Evolutionary conservation across 2,888 invertebrate species (phyloP).

Genomic region (Epinotia brunnichana): DNA sequence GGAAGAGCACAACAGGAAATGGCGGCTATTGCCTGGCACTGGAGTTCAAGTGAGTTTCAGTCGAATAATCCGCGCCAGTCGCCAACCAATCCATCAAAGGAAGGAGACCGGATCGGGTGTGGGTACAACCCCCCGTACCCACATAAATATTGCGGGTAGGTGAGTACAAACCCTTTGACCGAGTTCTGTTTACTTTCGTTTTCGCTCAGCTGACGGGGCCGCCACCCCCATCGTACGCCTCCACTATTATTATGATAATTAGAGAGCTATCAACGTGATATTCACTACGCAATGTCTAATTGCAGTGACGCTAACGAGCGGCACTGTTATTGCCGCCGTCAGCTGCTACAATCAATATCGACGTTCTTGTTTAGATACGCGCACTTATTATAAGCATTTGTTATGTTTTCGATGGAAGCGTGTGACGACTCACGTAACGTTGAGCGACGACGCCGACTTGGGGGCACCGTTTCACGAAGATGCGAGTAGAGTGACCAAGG

Average conservation of each 20-base stretch:
- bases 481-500: constrained; percentile 1
- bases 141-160: constrained; percentile 84
- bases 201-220: constrained; percentile 84
- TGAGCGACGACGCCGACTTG: background rate
- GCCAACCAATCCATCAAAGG: constrained; percentile 84
- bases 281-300: constrained; percentile 61
- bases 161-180: constrained; percentile 85
- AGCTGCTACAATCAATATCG: constrained; percentile 35
- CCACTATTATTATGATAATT: constrained; percentile 83
- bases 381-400: constrained; percentile 10
- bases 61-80: constrained; percentile 80
- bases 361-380: constrained; percentile 27
- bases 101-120: constrained; percentile 78
- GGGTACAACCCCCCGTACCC: constrained; percentile 74
- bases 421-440: background rate
- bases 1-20: constrained; percentile 71
- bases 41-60: constrained; percentile 76
- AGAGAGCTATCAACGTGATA: constrained; percentile 74
- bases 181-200: constrained; percentile 85
- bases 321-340: constrained; percentile 37
- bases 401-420: constrained; percentile 22
- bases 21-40: constrained; percentile 74
- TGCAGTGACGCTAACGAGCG: constrained; percentile 51
- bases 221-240: constrained; percentile 72
- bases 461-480: background rate